phyloP scores from a whole-genome alignment of 1,140 invertebrate genomes.

The Melitaea cinxia region DNA sequence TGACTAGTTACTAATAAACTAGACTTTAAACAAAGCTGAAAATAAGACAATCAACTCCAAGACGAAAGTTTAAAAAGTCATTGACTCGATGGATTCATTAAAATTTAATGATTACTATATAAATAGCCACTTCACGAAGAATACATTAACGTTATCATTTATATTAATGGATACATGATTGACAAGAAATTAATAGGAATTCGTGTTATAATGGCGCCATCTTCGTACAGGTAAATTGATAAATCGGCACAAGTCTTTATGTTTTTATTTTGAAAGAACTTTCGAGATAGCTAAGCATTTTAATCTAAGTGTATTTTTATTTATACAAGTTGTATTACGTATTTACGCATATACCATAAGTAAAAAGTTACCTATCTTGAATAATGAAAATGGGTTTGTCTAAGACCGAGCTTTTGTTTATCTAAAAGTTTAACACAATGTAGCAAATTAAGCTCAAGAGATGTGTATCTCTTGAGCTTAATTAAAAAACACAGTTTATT shows the following conservation, averaged over 20 bases:
- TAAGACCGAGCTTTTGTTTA: conserved; percentile 5
- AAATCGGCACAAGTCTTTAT: not conserved
- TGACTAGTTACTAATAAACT: too few species aligned
- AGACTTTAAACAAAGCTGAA: not conserved
- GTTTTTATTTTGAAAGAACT: not conserved
- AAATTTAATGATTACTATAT: conserved; percentile 21
- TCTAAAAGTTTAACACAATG: conserved; percentile 21
- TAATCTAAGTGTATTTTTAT: not conserved
- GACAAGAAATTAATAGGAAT: conserved; percentile 18
- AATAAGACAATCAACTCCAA: not conserved
- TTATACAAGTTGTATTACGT: too few species aligned
- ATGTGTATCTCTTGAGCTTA: too few species aligned
- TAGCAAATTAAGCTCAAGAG: conserved; percentile 17
- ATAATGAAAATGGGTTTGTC: conserved; percentile 7
- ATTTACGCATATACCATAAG: too few species aligned
- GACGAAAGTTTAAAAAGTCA: conserved; percentile 13
- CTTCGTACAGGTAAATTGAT: conserved; percentile 1
- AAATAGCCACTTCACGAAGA: conserved; percentile 6
- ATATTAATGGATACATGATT: conserved; percentile 7
- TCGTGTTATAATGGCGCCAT: conserved; percentile 13
- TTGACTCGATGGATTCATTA: conserved; percentile 10
- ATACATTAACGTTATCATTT: conserved; percentile 2
- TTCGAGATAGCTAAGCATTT: not conserved
- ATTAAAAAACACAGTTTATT: conserved; percentile 19
- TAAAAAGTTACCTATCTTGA: not conserved